These are phyloP conservation scores for Polydrusus pterygomalis DNA, from an alignment of 2,888 invertebrate genomes.

Conservation along the genomic window DNA sequence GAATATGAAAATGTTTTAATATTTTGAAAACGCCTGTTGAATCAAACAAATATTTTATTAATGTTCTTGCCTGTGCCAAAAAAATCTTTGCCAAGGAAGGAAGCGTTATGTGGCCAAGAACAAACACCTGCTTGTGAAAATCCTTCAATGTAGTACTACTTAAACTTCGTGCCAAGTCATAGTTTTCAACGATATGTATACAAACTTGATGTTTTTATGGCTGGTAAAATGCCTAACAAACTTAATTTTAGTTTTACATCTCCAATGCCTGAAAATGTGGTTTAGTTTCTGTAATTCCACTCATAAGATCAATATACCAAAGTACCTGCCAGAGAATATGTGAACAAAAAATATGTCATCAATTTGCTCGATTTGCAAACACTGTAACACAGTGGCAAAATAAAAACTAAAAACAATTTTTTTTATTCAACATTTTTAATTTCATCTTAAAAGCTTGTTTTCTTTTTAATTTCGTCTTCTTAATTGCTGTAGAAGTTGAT, in stretches of 20 bases:
- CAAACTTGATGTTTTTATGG: slow-evolving; percentile 21
- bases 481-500: too few species aligned
- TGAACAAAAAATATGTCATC: too few species aligned
- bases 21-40: slow-evolving; percentile 30
- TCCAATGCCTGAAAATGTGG: background rate
- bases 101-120: slow-evolving; percentile 32
- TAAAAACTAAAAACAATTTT: too few species aligned
- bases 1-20: slow-evolving; percentile 15
- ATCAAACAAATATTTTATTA: slow-evolving; percentile 27
- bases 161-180: slow-evolving; percentile 28
- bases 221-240: background rate
- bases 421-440: too few species aligned
- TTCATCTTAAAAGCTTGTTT: too few species aligned
- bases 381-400: too few species aligned
- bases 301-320: background rate
- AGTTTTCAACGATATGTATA: slow-evolving; percentile 18
- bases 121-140: slow-evolving; percentile 36
- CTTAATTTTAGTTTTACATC: background rate
- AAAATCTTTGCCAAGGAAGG: slow-evolving; percentile 40
- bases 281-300: background rate
- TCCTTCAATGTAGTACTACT: slow-evolving; percentile 34
- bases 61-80: slow-evolving; percentile 19
- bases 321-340: too few species aligned
- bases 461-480: too few species aligned
- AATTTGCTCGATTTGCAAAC: too few species aligned